Conservation (phyloP, 1,140 invertebrate genomes). For the Temnothorax nylanderi region DNA sequence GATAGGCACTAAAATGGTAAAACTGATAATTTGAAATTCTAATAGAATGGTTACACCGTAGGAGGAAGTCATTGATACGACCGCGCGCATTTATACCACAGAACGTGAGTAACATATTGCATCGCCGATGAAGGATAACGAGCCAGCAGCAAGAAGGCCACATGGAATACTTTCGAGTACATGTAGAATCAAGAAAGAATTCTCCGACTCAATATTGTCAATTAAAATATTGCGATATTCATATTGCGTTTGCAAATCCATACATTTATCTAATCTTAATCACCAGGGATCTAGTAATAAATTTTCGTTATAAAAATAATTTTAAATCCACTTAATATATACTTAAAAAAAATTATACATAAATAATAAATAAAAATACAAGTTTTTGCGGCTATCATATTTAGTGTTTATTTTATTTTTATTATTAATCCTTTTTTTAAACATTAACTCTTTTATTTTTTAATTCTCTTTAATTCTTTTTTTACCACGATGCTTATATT, state of each 20-base stretch:
- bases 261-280: constrained; percentile 22
- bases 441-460: not conserved
- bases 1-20: not conserved
- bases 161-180: not conserved
- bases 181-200: not conserved
- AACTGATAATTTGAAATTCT: constrained; percentile 59
- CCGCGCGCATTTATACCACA: constrained; percentile 55
- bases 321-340: not conserved
- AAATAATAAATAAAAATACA: not conserved
- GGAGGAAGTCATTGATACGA: constrained; percentile 63
- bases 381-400: not conserved
- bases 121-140: constrained; percentile 79
- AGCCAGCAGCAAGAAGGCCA: constrained; percentile 56
- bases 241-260: not conserved
- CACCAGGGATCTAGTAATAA: not conserved
- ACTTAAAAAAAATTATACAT: not conserved
- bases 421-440: not conserved
- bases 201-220: not conserved
- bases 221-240: not conserved
- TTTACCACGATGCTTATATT: not conserved
- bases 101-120: constrained; percentile 76
- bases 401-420: not conserved
- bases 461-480: not conserved
- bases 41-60: constrained; percentile 36
- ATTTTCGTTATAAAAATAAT: not conserved